phyloP scores from a whole-genome alignment of 2,888 invertebrate species.

The Scrobipalpa costella region DNA sequence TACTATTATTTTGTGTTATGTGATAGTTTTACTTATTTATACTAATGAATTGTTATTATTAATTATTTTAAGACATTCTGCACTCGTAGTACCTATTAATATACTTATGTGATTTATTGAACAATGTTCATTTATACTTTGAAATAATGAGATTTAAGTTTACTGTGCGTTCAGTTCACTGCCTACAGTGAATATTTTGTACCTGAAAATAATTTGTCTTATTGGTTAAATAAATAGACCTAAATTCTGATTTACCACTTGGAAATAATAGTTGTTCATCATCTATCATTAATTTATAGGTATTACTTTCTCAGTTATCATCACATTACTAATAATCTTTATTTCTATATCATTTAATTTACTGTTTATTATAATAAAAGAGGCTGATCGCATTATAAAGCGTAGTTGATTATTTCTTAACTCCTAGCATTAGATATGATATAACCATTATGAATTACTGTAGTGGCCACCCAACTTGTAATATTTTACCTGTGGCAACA shows the following conservation, averaged over 20 bases:
- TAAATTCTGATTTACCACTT: not conserved
- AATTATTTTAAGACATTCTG: slow-evolving; percentile 13
- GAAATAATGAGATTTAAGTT: not conserved
- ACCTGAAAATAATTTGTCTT: slow-evolving; percentile 1
- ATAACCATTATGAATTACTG: too few relatives aligned
- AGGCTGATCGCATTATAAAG: slow-evolving; percentile 20
- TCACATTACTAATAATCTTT: not conserved
- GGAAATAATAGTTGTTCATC: too few relatives aligned
- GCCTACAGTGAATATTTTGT: not conserved
- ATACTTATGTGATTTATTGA: not conserved
- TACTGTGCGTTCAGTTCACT: not conserved
- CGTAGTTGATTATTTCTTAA: not conserved
- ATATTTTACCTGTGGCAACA: too few relatives aligned
- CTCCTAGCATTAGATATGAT: too few relatives aligned
- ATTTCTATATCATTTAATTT: not conserved
- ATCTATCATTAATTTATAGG: too few relatives aligned
- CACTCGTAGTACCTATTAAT: slow-evolving; percentile 1
- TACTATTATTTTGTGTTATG: slow-evolving; percentile 2
- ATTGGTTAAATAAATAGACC: too few relatives aligned
- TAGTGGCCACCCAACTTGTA: too few relatives aligned
- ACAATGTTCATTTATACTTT: not conserved
- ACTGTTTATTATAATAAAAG: slow-evolving; percentile 23
- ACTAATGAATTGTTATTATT: slow-evolving; percentile 19
- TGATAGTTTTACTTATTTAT: slow-evolving; percentile 16
- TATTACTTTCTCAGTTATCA: too few relatives aligned